Base-by-base conservation (phyloP, 2,888 invertebrate genomes). In the Bellardia pandia region DNA sequence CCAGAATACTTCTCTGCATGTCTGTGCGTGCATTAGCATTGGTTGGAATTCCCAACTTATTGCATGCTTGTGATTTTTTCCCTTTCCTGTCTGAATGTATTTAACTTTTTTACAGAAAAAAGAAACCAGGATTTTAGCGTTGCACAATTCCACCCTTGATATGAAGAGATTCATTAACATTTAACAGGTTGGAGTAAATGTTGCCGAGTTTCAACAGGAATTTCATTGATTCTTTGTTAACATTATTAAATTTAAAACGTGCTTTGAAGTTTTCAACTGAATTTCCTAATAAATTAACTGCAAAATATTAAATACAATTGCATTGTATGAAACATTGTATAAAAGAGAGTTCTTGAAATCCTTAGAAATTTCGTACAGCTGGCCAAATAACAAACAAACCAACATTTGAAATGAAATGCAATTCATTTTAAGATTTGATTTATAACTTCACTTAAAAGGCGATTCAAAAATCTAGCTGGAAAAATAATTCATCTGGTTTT, bases 381-480 rank as follows among this genome's bases (percentile, higher is more conserved):
- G 75, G 68, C 60, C 69, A 56, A 75, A n/a, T n/a, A 58, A 23
- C 7, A 53, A 71, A 69, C 42, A 53, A 58, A 23, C 7, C 45
- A 71, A 69, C 42, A 53, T 71, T 60, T 77, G 48, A 75, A 75
- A 51, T 60, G 9, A 45, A 13, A 13, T 45, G 45, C 45, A 45
- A 68, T 86, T 53, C 33, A 37, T 45, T 83, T 74, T 48, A 6
- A 16, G 42, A 64, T 79, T 86, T 89, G 89, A 89, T 88, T 89
- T 89, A 89, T 86, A 78, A 86, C 89, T 86, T 88, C 84, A 89
- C 89, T 89, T 88, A 88, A 89, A 89, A 89, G 86, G 86, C 89
- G 86, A 88, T 89, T 88, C 77, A 86, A 85, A 85, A 53, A 66
- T 74, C 33, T 78, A 58, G 42, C 13, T 42, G 64, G 56, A 30